Base-by-base conservation (phyloP, 1,140 invertebrate genomes). In the Alviniconcha marisindica region DNA sequence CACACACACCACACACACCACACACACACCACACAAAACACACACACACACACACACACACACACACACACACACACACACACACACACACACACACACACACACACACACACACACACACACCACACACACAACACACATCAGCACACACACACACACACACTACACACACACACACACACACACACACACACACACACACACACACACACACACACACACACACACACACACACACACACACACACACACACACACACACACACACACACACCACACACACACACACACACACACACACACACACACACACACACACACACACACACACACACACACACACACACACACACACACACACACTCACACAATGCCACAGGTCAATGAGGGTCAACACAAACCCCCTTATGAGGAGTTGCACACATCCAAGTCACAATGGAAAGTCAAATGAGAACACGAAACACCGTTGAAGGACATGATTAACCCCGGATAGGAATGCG, bases 21-120 rank as follows among this genome's bases (percentile, higher is more conserved):
- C n/a, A n/a, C n/a, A n/a, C n/a, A n/a, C n/a, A n/a, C 31, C 14
- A 15, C 69, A 15, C 69, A 5, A 36, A 5, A 36, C 21, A 38
- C 31, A 33, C 31, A 71, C 31, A 38, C 21, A 60, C 21, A 60
- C 21, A 60, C 21, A 60, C 21, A 40, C 31, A 40, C 12, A 38
- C 31, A 12, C 31, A 40, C 31, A 71, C 12, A 71, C 12, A 40
- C 69, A 71, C 69, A 40, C 69, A 40, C 69, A 40, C 69, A 40
- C 69, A 38, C 69, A 71, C 69, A 71, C 69, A 71, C 69, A 71
- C 69, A 12, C 69, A 40, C 33, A 71, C 69, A 71, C 69, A 33
- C 31, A 71, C n/a, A 40, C 14, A 24, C 69, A 40, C 31, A 28
- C 71, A 21, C 36, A 42, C 38, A 42, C 36, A 74, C 71, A 33